A percentile compares a stretch with the other conserved stretches of the same genome.
Conservation (phyloP, 2,888 invertebrate genomes). For the Drosophila monieri region DNA sequence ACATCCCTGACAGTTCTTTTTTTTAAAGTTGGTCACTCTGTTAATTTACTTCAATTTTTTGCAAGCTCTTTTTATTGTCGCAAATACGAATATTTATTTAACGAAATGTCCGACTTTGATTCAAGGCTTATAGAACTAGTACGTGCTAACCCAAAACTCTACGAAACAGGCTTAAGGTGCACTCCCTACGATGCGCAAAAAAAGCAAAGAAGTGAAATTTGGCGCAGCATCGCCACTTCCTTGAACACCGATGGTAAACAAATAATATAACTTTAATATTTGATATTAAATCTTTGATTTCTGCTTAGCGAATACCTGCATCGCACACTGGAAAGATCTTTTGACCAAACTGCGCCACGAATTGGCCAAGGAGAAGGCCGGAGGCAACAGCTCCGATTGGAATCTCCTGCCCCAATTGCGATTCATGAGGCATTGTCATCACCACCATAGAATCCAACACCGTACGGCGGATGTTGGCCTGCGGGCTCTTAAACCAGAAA, state of each 20-base stretch:
- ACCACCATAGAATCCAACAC: conserved; percentile 28
- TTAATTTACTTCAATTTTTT: conserved; percentile 6
- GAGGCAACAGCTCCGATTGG: conserved; percentile 61
- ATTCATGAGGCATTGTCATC: conserved; percentile 58
- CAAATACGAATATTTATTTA: background rate
- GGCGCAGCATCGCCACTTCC: conserved; percentile 75
- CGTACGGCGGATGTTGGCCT: conserved; percentile 17
- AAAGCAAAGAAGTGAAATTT: conserved; percentile 71
- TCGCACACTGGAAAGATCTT: conserved; percentile 73
- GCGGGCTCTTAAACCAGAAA: conserved; percentile 51
- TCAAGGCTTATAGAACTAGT: conserved; percentile 70
- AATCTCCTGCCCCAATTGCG: conserved; percentile 61
- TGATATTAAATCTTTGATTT: background rate
- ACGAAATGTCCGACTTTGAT: conserved; percentile 60
- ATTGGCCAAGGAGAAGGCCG: conserved; percentile 46
- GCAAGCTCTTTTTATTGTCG: background rate
- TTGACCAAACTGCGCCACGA: conserved; percentile 69
- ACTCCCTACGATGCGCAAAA: conserved; percentile 66
- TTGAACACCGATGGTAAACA: conserved; percentile 71
- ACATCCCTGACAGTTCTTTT: background rate
- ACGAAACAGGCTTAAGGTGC: conserved; percentile 63
- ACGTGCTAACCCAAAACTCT: conserved; percentile 71
- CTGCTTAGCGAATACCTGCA: conserved; percentile 65
- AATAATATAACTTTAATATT: background rate
- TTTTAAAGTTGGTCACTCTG: background rate